phyloP scores from a whole-genome alignment of 1,140 invertebrate genomes.

The Apis cerana region DNA sequence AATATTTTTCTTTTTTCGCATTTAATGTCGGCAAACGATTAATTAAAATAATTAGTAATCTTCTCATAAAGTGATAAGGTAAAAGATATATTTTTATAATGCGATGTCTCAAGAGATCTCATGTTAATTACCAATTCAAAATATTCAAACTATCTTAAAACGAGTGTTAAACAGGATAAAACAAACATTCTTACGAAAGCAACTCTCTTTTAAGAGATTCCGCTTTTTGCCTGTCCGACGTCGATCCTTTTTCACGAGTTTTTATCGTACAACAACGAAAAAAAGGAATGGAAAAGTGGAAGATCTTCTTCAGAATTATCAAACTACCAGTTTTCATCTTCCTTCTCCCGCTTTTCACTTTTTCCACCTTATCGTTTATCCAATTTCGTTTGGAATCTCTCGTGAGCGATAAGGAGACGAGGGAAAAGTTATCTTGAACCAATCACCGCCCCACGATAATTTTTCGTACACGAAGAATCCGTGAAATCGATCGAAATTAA shows the following conservation, averaged over 20 bases:
- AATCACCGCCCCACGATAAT: background rate
- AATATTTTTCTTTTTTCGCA: too few relatives aligned
- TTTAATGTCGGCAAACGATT: too few relatives aligned
- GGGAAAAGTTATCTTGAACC: background rate
- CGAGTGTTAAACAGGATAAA: background rate
- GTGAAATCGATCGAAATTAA: constrained; percentile 35
- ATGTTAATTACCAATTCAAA: too few relatives aligned
- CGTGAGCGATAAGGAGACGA: background rate
- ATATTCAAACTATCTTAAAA: too few relatives aligned
- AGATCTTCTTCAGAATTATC: background rate
- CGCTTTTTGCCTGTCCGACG: background rate
- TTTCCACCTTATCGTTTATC: too few relatives aligned
- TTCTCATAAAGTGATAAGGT: too few relatives aligned
- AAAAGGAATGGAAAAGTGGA: too few relatives aligned
- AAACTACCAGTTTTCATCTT: background rate
- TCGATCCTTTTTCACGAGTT: background rate
- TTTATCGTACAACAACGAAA: background rate
- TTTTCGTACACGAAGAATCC: background rate
- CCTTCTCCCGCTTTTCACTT: background rate
- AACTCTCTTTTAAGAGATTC: too few relatives aligned
- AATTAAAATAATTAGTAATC: too few relatives aligned
- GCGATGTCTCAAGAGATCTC: too few relatives aligned
- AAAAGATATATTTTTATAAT: too few relatives aligned
- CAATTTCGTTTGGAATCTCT: background rate
- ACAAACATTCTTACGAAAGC: background rate